Evolutionary conservation across 2,113 vertebrate species (phyloP).

Genomic region (Brevimyrus niger): DNA sequence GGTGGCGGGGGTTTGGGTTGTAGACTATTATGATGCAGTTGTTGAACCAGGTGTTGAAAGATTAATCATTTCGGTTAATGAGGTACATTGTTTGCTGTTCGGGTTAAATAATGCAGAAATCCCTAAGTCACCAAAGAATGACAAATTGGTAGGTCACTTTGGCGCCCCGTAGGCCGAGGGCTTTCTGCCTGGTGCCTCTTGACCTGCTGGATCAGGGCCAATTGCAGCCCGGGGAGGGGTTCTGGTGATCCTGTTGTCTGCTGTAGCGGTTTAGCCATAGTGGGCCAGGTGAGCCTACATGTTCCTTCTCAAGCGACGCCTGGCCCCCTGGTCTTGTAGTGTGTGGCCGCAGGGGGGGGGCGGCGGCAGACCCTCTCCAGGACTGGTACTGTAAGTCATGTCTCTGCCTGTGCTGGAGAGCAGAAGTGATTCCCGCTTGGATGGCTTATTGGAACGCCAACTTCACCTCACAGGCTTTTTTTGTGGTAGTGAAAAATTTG

Average conservation of each 20-base stretch:
- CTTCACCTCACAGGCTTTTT: neutral
- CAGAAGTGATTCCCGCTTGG: neutral
- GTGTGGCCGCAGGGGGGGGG: neutral
- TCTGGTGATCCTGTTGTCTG: neutral
- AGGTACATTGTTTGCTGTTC: neutral
- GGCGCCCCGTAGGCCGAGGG: neutral
- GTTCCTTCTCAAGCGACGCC: neutral
- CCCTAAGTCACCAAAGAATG: neutral
- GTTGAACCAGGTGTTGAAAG: neutral
- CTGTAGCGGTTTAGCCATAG: neutral
- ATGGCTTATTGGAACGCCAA: neutral
- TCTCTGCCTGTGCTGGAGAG: neutral
- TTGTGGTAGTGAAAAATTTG: neutral
- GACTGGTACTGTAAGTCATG: neutral
- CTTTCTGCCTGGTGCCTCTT: neutral
- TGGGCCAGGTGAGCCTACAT: neutral
- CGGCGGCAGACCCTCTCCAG: neutral
- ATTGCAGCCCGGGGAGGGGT: neutral
- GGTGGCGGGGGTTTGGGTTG: neutral
- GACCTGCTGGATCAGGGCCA: neutral
- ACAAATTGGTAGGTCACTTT: neutral
- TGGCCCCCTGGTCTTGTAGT: neutral
- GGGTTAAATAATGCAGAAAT: neutral
- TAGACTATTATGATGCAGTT: neutral
- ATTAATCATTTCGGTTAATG: constrained; percentile 4